These are phyloP conservation scores for Anadara kagoshimensis DNA, from an alignment of 1,140 invertebrate genomes.

Conservation along the genomic window DNA sequence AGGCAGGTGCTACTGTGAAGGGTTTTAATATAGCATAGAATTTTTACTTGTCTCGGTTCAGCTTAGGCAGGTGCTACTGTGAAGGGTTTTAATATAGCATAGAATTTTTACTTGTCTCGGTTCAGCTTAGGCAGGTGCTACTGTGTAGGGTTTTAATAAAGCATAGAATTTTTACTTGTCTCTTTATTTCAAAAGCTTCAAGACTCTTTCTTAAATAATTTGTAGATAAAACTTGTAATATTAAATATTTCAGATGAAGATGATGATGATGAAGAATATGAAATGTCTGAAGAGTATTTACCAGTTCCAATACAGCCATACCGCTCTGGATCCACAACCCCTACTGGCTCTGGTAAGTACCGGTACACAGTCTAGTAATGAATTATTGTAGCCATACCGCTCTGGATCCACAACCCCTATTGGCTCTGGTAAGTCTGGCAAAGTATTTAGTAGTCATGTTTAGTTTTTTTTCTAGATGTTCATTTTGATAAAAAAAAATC, in stretches of 20 bases:
- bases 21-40: no score
- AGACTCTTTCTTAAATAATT: neutral
- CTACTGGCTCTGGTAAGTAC: neutral
- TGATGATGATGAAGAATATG: conserved; percentile 6
- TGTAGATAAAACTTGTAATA: neutral
- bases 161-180: neutral
- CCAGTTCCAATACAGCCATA: neutral
- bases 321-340: neutral
- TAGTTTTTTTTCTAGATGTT: no score
- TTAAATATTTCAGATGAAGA: neutral
- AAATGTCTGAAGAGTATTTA: neutral
- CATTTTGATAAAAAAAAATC: no score
- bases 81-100: no score
- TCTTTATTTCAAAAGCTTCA: neutral
- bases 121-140: no score
- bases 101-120: no score
- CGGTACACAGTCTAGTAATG: neutral
- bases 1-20: no score
- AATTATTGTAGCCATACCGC: neutral
- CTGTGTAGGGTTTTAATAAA: no score
- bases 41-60: no score
- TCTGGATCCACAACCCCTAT: conserved; percentile 1
- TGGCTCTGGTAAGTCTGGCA: conserved; percentile 4
- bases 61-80: no score
- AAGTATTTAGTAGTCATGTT: no score